Evolutionary conservation across 2,888 invertebrate species (phyloP).

Genomic region (Tuberolachnus salignus): DNA sequence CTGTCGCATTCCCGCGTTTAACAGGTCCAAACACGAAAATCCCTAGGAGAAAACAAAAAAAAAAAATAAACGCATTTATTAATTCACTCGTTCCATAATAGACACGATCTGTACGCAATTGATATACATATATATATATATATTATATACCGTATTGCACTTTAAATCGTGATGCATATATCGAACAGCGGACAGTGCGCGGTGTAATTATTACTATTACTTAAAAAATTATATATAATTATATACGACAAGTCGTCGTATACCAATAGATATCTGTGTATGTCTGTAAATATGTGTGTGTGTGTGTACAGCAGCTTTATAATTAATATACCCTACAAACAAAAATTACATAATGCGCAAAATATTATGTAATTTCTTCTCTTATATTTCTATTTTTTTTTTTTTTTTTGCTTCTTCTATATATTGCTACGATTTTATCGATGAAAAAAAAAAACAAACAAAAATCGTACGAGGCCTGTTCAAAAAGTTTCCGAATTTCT

Average conservation of each 20-base stretch:
- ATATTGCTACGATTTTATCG: no score
- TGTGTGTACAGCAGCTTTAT: background rate
- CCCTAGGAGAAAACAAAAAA: constrained; percentile 69
- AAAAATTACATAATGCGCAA: background rate
- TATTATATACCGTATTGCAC: background rate
- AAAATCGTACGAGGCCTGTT: no score
- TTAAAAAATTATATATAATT: background rate
- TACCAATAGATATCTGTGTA: background rate
- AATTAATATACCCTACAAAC: background rate
- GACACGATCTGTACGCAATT: no score
- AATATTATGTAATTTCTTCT: no score
- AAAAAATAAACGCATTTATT: no score
- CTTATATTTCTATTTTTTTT: no score
- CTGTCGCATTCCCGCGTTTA: constrained; percentile 83
- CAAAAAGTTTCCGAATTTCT: no score
- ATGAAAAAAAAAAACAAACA: no score
- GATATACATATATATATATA: no score
- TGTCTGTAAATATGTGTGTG: background rate
- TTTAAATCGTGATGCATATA: background rate
- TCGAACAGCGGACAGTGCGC: background rate
- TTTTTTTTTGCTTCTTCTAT: no score
- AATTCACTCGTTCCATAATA: no score
- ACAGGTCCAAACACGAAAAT: constrained; percentile 83
- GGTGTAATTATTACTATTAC: background rate
- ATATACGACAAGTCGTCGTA: background rate